A percentile compares a stretch with the other conserved stretches of the same genome.
Evolutionary conservation across 1,140 invertebrate genomes (phyloP).

Genomic region (Pteromalus puparum): DNA sequence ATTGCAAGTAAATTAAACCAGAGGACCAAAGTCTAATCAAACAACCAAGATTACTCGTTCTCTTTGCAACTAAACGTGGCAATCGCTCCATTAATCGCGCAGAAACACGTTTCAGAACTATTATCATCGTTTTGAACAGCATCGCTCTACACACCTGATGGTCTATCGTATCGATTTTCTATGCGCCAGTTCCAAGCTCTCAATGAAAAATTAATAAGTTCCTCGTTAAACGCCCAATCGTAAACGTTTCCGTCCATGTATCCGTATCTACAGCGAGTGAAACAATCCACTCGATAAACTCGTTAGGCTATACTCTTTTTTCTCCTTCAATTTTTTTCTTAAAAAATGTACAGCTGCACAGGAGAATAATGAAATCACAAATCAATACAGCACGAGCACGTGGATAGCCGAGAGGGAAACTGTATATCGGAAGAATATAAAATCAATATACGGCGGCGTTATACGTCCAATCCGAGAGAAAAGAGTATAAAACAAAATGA

Average conservation of each 20-base stretch:
- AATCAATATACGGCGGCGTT: conserved; percentile 10
- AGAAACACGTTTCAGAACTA: no score
- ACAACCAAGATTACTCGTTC: no score
- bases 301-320: no score
- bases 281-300: not conserved
- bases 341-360: not conserved
- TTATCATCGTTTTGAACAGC: not conserved
- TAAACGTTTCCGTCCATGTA: not conserved
- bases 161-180: not conserved
- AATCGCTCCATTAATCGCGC: no score
- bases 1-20: no score
- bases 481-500: not conserved
- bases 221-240: not conserved
- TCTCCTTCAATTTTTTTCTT: no score
- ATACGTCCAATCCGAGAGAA: not conserved
- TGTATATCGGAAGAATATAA: conserved; percentile 27
- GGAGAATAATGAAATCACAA: not conserved
- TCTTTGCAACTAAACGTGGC: no score
- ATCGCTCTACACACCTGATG: not conserved
- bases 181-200: not conserved
- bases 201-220: not conserved
- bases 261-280: no score
- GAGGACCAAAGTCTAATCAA: no score
- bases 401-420: not conserved
- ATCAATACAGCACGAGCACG: not conserved